Conservation (phyloP, 2,888 invertebrate genomes). For the Tachina lurida region DNA sequence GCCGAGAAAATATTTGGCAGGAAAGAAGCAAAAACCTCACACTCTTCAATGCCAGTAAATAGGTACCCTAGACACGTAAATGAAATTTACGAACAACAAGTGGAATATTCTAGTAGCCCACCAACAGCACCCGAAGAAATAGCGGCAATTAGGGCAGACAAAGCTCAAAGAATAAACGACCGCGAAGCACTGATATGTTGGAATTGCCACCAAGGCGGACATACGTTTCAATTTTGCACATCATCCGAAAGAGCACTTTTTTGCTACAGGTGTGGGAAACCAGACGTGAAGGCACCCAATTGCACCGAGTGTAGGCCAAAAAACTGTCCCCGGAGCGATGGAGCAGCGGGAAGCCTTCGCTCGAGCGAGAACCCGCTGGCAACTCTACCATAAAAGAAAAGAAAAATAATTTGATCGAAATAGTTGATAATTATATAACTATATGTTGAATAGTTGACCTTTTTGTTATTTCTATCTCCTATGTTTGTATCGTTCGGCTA, state of each 20-base stretch:
- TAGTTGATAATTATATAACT: too few species aligned
- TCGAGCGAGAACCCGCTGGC: background rate
- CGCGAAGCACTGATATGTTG: conserved; percentile 17
- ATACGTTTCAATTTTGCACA: conserved; percentile 37
- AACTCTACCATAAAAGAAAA: background rate
- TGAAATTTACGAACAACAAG: background rate
- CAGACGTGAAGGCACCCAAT: conserved; percentile 3
- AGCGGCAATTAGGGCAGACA: background rate
- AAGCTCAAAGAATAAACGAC: background rate
- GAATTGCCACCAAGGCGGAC: conserved; percentile 37
- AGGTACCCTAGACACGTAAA: background rate
- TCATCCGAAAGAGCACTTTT: conserved; percentile 30
- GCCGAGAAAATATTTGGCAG: background rate
- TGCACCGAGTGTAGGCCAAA: background rate
- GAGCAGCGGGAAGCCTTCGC: conserved; percentile 23
- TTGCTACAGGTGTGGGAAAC: conserved; percentile 24
- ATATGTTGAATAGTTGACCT: too few species aligned
- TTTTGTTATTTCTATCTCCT: too few species aligned
- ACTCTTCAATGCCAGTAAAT: background rate
- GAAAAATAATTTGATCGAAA: conserved; percentile 10
- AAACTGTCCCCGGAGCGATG: background rate
- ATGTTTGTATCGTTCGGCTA: too few species aligned
- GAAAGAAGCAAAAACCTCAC: background rate
- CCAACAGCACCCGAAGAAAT: background rate
- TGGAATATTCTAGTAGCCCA: too few species aligned